These are phyloP conservation scores for Ctenoplectra terminalis DNA, from an alignment of 1,140 invertebrate genomes.

Conservation along the genomic window DNA sequence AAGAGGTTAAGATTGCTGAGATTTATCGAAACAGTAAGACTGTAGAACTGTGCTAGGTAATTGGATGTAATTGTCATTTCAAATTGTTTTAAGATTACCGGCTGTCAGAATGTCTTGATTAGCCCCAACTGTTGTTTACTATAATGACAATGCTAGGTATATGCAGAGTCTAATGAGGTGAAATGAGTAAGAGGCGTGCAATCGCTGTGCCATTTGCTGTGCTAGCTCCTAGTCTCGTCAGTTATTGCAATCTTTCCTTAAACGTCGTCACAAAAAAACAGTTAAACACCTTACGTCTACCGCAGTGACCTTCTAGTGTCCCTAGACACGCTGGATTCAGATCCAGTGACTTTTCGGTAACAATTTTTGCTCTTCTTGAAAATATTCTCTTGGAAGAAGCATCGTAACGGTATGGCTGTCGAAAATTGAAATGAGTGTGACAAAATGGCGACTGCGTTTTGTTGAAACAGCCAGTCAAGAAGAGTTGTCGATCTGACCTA, in stretches of 20 bases:
- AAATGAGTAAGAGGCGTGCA: neutral
- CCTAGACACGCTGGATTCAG: too few species aligned
- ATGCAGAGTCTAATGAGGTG: neutral
- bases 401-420: neutral
- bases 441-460: neutral
- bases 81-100: neutral
- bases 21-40: neutral
- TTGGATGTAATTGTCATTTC: neutral
- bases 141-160: neutral
- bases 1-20: too few species aligned
- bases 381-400: too few species aligned
- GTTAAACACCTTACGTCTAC: too few species aligned
- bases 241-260: too few species aligned
- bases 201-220: neutral
- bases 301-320: too few species aligned
- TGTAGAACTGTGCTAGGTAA: neutral
- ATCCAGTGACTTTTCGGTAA: too few species aligned
- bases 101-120: neutral
- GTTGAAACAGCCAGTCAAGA: neutral
- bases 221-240: neutral
- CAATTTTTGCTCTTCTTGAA: too few species aligned
- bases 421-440: neutral
- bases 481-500: constrained; percentile 43
- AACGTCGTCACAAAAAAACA: too few species aligned
- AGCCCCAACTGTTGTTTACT: neutral